These are phyloP conservation scores for Sinelater perroti DNA, from an alignment of 2,888 invertebrate genomes.

Conservation along the genomic window DNA sequence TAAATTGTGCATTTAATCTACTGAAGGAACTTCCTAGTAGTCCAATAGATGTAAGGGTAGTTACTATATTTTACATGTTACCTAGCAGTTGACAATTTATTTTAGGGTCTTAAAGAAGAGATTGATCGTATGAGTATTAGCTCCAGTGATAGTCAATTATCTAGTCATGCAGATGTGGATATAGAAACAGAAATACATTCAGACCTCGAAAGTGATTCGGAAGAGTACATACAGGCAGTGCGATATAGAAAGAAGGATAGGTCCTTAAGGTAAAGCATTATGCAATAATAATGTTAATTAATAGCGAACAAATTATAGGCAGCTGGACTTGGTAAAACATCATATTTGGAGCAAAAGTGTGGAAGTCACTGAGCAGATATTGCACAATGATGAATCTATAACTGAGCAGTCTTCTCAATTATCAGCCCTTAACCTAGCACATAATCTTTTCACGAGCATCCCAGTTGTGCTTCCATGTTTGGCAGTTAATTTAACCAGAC, in stretches of 20 bases:
- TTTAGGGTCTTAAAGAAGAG: conserved; percentile 53
- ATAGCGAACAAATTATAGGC: conserved; percentile 54
- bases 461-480: conserved; percentile 91
- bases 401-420: conserved; percentile 71
- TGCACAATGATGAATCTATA: conserved; percentile 66
- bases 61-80: not conserved
- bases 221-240: conserved; percentile 53
- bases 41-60: conserved; percentile 61
- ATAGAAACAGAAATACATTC: conserved; percentile 51
- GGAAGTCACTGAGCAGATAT: conserved; percentile 72
- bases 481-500: conserved; percentile 83
- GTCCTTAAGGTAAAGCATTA: conserved; percentile 53
- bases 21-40: conserved; percentile 77
- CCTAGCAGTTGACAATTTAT: conserved; percentile 9
- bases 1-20: conserved; percentile 90
- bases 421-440: conserved; percentile 83
- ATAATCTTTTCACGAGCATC: conserved; percentile 88
- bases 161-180: conserved; percentile 56
- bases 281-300: not conserved
- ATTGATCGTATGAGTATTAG: conserved; percentile 58
- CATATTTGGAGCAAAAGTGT: conserved; percentile 79
- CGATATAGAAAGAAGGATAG: conserved; percentile 58
- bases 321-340: conserved; percentile 74
- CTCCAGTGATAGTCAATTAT: conserved; percentile 60
- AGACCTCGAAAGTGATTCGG: conserved; percentile 54